These are phyloP conservation scores for Paedocypris micromegethes DNA, from an alignment of 2,797 vertebrate species.

Conservation along the genomic window DNA sequence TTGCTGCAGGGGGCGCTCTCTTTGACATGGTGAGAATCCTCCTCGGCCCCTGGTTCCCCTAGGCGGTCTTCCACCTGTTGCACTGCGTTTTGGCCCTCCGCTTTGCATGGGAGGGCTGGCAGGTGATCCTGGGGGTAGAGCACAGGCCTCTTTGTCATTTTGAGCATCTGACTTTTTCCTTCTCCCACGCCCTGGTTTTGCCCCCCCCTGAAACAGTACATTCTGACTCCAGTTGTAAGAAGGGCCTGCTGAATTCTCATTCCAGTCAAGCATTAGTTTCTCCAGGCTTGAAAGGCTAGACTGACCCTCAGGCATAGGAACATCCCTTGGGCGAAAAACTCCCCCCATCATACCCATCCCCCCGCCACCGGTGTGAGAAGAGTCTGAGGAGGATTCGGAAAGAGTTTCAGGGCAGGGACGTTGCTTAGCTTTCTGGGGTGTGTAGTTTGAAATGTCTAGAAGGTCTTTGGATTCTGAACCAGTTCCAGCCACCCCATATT, in stretches of 20 bases:
- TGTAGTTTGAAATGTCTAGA: conserved; percentile 98
- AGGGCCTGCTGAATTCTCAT: conserved; percentile 87
- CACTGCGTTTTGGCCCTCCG: conserved; percentile 55
- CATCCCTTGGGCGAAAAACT: conserved; percentile 61
- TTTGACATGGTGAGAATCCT: conserved; percentile 83
- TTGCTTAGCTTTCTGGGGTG: conserved; percentile 94
- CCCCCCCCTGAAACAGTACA: conserved; percentile 90
- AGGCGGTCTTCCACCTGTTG: conserved; percentile 41
- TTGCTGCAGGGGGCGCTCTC: conserved; percentile 77
- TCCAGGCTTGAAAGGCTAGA: conserved; percentile 96
- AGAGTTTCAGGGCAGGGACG: conserved; percentile 86
- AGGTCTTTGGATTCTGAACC: conserved; percentile 89
- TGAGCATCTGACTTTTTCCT: conserved; percentile 86
- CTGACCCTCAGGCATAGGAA: conserved; percentile 69
- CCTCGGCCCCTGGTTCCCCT: conserved; percentile 69
- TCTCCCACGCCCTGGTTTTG: conserved; percentile 88
- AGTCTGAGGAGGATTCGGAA: conserved; percentile 94
- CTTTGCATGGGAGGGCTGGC: conserved; percentile 75
- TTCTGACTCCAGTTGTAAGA: conserved; percentile 99
- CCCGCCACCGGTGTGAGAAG: conserved; percentile 83
- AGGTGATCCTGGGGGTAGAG: conserved; percentile 71
- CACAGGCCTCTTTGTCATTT: conserved; percentile 69
- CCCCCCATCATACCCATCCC: conserved; percentile 60
- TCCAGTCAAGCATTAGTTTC: conserved; percentile 99
- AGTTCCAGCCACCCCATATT: conserved; percentile 70